These are phyloP conservation scores for Auanema sp. DNA, from an alignment of 2,888 invertebrate genomes.

Conservation along the genomic window DNA sequence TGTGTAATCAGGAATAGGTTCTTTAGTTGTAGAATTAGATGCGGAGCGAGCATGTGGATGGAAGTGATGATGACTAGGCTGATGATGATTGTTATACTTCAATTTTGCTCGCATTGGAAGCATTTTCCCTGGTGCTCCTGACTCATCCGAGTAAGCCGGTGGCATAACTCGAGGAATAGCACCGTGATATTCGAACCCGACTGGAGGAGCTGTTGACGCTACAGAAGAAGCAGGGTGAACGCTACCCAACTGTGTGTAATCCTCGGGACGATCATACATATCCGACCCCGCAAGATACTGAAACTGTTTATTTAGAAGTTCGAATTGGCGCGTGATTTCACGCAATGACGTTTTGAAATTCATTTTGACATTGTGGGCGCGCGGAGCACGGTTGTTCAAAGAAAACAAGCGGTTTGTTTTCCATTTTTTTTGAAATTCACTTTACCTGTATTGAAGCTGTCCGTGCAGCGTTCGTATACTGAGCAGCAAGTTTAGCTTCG, in stretches of 20 bases:
- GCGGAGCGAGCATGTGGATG: too few relatives aligned
- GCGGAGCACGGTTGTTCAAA: constrained; percentile 17
- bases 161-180: constrained; percentile 25
- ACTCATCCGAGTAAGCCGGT: constrained; percentile 33
- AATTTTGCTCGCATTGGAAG: constrained; percentile 43
- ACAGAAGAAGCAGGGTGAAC: too few relatives aligned
- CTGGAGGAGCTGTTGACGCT: constrained; percentile 12
- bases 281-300: too few relatives aligned
- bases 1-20: too few relatives aligned
- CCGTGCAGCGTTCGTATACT: constrained; percentile 34
- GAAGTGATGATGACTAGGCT: too few relatives aligned
- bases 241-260: too few relatives aligned
- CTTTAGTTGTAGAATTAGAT: too few relatives aligned
- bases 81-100: constrained; percentile 24
- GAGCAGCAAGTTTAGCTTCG: constrained; percentile 39
- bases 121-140: constrained; percentile 23
- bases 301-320: neutral
- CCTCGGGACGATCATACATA: too few relatives aligned
- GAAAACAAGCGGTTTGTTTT: too few relatives aligned
- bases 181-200: constrained; percentile 13
- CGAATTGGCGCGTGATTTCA: neutral
- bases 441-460: constrained; percentile 36
- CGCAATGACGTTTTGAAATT: too few relatives aligned
- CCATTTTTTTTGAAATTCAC: constrained; percentile 15
- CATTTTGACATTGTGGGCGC: constrained; percentile 15